These are phyloP conservation scores for Procavia capensis DNA, from an alignment of 2,113 vertebrate species.

Conservation along the genomic window DNA sequence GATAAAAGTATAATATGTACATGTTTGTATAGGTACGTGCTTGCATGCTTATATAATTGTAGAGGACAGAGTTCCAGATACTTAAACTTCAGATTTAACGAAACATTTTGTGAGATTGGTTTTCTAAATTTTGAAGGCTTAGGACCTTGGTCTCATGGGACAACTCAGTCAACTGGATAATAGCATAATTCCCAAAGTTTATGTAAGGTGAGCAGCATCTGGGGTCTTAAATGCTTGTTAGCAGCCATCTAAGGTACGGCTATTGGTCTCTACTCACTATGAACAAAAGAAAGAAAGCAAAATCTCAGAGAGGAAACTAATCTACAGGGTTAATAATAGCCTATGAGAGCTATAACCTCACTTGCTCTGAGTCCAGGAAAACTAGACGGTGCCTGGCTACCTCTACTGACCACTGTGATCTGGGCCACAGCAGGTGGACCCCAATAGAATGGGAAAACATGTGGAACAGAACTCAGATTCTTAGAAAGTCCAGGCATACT, in stretches of 20 bases:
- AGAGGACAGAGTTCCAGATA: too few relatives aligned
- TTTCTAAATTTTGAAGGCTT: too few relatives aligned
- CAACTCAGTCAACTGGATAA: not conserved
- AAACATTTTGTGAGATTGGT: too few relatives aligned
- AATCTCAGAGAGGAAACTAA: not conserved
- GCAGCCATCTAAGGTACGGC: not conserved
- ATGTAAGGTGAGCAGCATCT: not conserved
- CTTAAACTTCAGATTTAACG: too few relatives aligned
- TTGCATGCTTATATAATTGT: too few relatives aligned
- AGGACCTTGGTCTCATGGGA: not conserved
- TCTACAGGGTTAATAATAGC: not conserved
- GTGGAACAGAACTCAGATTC: not conserved
- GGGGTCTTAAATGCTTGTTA: not conserved
- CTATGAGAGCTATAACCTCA: not conserved
- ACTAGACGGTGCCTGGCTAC: not conserved
- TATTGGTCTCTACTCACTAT: not conserved
- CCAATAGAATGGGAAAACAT: not conserved
- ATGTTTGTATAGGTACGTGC: too few relatives aligned
- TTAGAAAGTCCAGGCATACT: not conserved
- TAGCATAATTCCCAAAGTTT: too few relatives aligned
- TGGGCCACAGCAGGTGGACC: not conserved
- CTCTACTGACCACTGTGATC: not conserved
- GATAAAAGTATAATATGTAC: too few relatives aligned
- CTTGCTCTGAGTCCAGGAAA: not conserved
- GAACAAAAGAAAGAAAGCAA: not conserved